These are phyloP conservation scores for Xiphophorus birchmanni DNA, from an alignment of 2,797 vertebrate species.

Conservation along the genomic window DNA sequence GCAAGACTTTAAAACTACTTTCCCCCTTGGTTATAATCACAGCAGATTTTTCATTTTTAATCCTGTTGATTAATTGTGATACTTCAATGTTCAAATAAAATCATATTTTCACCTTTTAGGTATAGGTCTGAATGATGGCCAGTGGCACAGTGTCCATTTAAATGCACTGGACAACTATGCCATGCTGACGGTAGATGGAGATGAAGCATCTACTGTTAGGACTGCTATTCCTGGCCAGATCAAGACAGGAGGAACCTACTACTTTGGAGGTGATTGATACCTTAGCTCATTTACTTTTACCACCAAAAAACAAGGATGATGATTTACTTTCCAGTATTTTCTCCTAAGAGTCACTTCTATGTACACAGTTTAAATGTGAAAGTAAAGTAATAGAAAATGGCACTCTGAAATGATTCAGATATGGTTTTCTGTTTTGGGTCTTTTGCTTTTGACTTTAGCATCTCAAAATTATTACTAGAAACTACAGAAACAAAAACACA, in stretches of 20 bases:
- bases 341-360: neutral
- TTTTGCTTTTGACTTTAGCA: neutral
- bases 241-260: conserved; percentile 89
- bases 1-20: too few species aligned
- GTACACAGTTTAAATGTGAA: neutral
- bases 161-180: conserved; percentile 92
- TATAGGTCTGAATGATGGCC: conserved; percentile 90
- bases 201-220: conserved; percentile 93
- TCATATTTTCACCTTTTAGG: conserved; percentile 71
- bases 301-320: neutral
- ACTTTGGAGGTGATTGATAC: conserved; percentile 89
- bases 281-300: neutral
- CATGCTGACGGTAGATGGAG: conserved; percentile 92
- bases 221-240: conserved; percentile 92
- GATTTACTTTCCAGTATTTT: neutral
- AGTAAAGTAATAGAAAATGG: neutral
- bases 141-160: conserved; percentile 94
- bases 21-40: neutral
- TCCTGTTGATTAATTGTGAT: neutral
- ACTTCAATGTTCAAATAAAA: neutral
- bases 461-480: neutral
- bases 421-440: neutral
- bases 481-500: neutral
- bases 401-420: neutral
- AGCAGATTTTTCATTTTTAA: neutral